Percentiles rank a stretch among this genome's conserved stretches.
phyloP scores from a whole-genome alignment of 2,888 invertebrate species.

The Lepeophtheirus nordmannii region DNA sequence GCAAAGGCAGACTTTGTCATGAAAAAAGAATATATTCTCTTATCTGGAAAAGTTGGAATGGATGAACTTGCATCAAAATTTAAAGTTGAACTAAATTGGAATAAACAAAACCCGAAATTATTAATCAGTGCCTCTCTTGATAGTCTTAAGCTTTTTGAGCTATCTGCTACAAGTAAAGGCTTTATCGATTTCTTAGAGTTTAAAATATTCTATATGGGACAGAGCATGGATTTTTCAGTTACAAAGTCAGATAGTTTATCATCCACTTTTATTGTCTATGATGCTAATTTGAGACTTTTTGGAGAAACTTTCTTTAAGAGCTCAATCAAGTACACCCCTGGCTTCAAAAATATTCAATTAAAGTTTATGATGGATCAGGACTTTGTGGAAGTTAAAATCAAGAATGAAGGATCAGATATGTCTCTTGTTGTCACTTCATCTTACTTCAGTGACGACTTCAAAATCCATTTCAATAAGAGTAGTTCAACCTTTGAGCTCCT shows the following conservation, averaged over 20 bases:
- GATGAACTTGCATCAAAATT: background rate
- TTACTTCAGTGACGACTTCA: background rate
- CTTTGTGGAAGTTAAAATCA: background rate
- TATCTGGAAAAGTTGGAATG: background rate
- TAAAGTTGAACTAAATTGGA: background rate
- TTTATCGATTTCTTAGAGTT: background rate
- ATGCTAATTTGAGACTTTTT: background rate
- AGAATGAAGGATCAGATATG: background rate
- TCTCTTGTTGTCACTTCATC: background rate
- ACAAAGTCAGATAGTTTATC: background rate
- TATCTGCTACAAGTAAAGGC: background rate
- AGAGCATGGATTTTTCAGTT: background rate
- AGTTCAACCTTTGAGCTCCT: background rate
- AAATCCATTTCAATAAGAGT: background rate
- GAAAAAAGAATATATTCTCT: background rate
- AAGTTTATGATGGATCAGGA: background rate
- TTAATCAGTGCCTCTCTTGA: background rate
- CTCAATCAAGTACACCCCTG: background rate
- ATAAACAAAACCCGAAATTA: background rate
- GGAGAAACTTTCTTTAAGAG: background rate
- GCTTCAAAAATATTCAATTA: background rate
- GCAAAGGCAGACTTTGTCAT: background rate
- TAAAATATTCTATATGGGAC: background rate
- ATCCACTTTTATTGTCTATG: background rate
- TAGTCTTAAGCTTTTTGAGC: background rate